Percentiles rank a stretch among this genome's conserved stretches.
These are phyloP conservation scores for Anoura caudifer DNA, from an alignment of 2,113 vertebrate species.

Conservation along the genomic window DNA sequence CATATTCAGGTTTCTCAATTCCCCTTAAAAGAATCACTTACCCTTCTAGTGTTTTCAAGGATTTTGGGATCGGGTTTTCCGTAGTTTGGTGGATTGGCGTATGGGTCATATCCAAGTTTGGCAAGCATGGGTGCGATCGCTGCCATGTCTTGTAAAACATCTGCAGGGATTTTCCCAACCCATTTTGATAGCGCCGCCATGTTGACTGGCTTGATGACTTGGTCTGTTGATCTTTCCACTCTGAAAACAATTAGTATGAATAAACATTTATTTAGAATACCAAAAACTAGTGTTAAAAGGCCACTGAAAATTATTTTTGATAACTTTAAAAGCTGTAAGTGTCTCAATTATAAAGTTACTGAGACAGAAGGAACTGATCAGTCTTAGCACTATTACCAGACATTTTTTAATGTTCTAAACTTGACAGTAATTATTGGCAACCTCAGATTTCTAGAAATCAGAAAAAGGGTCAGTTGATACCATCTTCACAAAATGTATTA, in stretches of 20 bases:
- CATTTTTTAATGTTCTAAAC: background rate
- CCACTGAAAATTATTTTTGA: background rate
- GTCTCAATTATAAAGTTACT: background rate
- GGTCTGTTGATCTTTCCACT: conserved; percentile 97
- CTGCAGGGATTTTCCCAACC: conserved; percentile 96
- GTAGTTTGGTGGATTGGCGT: conserved; percentile 96
- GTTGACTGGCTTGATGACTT: conserved; percentile 98
- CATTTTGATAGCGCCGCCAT: conserved; percentile 96
- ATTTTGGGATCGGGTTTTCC: conserved; percentile 94
- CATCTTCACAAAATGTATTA: conserved; percentile 10
- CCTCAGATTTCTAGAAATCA: conserved; percentile 26
- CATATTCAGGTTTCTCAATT: background rate
- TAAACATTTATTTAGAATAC: background rate
- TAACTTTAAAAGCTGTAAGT: background rate
- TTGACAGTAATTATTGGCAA: background rate
- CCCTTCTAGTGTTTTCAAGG: conserved; percentile 96
- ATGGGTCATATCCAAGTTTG: conserved; percentile 94
- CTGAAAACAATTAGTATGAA: conserved; percentile 74
- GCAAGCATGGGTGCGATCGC: conserved; percentile 95
- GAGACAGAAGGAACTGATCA: background rate
- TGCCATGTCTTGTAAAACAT: conserved; percentile 95
- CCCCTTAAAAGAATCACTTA: conserved; percentile 78
- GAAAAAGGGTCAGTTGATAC: conserved; percentile 2
- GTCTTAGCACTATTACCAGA: background rate
- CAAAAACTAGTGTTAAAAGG: background rate